Evolutionary conservation across 2,113 vertebrate genomes (phyloP), one percentile per base, ranked within the genome.

Genomic region (Chrysochloris asiatica): DNA sequence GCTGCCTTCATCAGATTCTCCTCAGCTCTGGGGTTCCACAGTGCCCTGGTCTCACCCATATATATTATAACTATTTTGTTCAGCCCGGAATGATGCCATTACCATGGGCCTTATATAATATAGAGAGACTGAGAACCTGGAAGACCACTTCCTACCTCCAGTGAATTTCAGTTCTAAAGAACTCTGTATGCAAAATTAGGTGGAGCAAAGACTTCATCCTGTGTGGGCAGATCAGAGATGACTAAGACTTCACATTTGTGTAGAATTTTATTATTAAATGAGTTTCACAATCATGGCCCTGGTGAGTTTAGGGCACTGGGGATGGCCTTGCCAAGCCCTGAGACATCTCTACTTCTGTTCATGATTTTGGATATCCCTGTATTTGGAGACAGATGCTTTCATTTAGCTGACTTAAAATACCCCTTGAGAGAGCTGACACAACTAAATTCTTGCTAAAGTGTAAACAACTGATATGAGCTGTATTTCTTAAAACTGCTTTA

Each of bases 401-500:
- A 77, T 93, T 94, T 92, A 92, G 76, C 56, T 76, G 56, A 56
- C 75, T 86, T 61, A 9, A 87, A 79, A 72, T 7, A 45, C 47
- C 69, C 79, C 1, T 2, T 10, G 81, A 94, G 90, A 87, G 75
- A 59, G 61, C 82, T 76, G 96, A 93, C 78, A 76, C 56, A 16
- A 87, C 4, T 2, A 47, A 90, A 88, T 50, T 95, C 96, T 96
- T 83, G 65, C 93, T 95, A 63, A 80, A 86, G 90, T 86, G 92
- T 92, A 90, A 95, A 94, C 92, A 86, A 61, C 93, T 93, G 86
- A 88, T 94, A 43, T 0, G 90, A 79, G 84, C 48, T 52, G 72
- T 67, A n/a, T 47, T 93, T 84, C 89, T 83, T 72, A 63, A 75
- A 36, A 92, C 76, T 10, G 30, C 86, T 63, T 69, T 43, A 76